Percentiles rank a stretch among this genome's conserved stretches.
Conservation (phyloP, 1,140 invertebrate species). For the Cotesia glomerata region DNA sequence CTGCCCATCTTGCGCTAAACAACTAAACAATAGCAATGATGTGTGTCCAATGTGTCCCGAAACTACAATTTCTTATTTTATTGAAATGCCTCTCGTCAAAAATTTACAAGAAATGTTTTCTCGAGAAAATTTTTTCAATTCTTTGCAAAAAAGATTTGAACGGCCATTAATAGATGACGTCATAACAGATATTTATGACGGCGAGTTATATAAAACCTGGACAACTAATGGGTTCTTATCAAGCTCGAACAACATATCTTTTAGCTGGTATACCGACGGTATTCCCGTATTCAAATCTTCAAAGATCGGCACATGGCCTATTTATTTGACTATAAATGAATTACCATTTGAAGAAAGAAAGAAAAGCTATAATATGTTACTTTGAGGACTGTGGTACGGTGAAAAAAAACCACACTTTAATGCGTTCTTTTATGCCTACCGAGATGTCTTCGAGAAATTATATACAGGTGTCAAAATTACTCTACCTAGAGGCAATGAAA, state of each 20-base stretch:
- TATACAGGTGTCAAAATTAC: not conserved
- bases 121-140: conserved; percentile 11
- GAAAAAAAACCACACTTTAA: conserved; percentile 31
- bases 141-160: conserved; percentile 19
- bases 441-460: conserved; percentile 7
- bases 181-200: not conserved
- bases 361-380: conserved; percentile 36
- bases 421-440: not conserved
- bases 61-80: conserved; percentile 3
- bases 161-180: not conserved
- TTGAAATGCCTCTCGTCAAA: not conserved
- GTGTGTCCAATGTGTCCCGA: not conserved
- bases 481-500: not conserved
- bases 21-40: not conserved
- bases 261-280: conserved; percentile 44
- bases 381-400: conserved; percentile 36
- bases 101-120: conserved; percentile 24
- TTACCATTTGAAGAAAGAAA: conserved; percentile 37
- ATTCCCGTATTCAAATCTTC: conserved; percentile 49
- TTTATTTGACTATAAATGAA: conserved; percentile 48
- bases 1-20: not conserved
- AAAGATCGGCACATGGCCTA: conserved; percentile 45
- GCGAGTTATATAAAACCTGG: not conserved
- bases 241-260: conserved; percentile 36
- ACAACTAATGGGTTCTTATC: conserved; percentile 17